A percentile compares a stretch with the other conserved stretches of the same genome.
Evolutionary conservation across 1,140 invertebrate genomes (phyloP).

Genomic region (Bombus turneri): DNA sequence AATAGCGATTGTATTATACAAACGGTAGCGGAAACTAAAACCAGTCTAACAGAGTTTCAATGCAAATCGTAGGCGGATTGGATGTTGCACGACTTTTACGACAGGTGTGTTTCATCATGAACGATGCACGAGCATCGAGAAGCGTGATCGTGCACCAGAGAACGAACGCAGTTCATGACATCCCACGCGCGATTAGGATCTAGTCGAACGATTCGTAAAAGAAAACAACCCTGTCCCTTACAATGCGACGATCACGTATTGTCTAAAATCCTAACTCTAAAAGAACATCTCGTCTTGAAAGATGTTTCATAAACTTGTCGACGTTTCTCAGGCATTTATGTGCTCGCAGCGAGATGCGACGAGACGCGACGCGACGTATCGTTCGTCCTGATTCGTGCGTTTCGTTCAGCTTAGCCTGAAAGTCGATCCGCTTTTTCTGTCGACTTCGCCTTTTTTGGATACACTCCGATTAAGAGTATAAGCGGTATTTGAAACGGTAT

Average conservation of each 20-base stretch:
- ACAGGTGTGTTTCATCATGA: conserved; percentile 56
- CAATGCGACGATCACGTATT: no score
- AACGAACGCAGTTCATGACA: conserved; percentile 50
- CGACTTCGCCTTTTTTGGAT: conserved; percentile 24
- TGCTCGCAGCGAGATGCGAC: no score
- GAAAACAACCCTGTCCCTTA: no score
- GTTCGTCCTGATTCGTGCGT: neutral
- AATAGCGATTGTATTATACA: neutral
- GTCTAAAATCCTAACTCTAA: neutral
- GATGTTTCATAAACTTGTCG: neutral
- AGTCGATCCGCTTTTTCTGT: conserved; percentile 10
- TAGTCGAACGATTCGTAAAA: neutral
- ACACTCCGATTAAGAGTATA: conserved; percentile 20
- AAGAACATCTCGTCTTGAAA: neutral
- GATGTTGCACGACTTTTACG: conserved; percentile 54
- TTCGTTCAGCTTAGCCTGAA: neutral
- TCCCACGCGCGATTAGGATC: conserved; percentile 65
- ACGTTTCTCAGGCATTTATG: neutral
- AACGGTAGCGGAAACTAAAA: conserved; percentile 43
- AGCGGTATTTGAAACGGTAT: neutral
- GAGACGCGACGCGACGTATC: no score
- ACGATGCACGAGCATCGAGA: conserved; percentile 28
- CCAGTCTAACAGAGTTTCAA: conserved; percentile 18
- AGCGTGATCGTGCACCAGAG: conserved; percentile 41
- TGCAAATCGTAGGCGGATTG: conserved; percentile 48